These are phyloP conservation scores for Tenthredo amoena DNA, from an alignment of 2,888 invertebrate species.

Conservation along the genomic window DNA sequence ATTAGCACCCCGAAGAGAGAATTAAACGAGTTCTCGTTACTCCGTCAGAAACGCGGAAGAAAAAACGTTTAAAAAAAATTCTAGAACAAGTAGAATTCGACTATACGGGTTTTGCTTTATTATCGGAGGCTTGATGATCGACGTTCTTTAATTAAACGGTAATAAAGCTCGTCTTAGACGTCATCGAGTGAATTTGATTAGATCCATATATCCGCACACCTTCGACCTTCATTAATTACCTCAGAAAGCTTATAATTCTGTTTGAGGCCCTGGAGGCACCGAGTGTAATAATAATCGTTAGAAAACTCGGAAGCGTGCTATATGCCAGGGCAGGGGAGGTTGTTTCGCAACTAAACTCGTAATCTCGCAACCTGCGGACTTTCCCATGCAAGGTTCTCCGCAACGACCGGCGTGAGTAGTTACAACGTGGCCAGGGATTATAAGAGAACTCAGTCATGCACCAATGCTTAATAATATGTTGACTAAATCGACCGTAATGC, in stretches of 20 bases:
- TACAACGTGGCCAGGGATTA: slow-evolving; percentile 28
- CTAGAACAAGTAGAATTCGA: no score
- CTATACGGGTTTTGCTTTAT: background rate
- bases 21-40: slow-evolving; percentile 66
- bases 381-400: slow-evolving; percentile 70
- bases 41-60: slow-evolving; percentile 56
- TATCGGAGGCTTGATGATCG: background rate
- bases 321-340: slow-evolving; percentile 62
- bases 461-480: slow-evolving; percentile 69
- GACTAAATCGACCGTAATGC: slow-evolving; percentile 61
- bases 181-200: background rate
- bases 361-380: slow-evolving; percentile 75
- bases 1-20: slow-evolving; percentile 72
- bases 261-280: background rate
- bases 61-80: slow-evolving; percentile 42
- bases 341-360: slow-evolving; percentile 75
- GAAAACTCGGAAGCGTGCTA: slow-evolving; percentile 62
- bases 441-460: slow-evolving; percentile 68
- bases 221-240: slow-evolving; percentile 26
- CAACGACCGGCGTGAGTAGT: background rate
- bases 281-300: slow-evolving; percentile 70
- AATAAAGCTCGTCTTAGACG: background rate
- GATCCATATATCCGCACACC: background rate
- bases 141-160: background rate
- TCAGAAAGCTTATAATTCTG: slow-evolving; percentile 35